Conservation (phyloP, 2,797 vertebrate genomes). For the Calcarius lapponicus region DNA sequence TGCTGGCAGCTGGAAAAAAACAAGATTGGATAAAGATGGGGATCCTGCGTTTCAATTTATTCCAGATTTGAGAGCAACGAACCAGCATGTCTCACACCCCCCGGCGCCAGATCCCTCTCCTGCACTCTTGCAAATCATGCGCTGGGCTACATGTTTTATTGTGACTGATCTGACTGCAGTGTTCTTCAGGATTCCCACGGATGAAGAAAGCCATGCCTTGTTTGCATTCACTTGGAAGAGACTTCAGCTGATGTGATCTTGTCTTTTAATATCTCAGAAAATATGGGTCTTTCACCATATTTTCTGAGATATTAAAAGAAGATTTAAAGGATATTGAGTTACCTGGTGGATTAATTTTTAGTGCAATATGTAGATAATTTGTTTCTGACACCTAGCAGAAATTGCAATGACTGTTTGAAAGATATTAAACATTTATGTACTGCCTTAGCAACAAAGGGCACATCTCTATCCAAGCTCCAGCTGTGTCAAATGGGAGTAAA, state of each 20-base stretch:
- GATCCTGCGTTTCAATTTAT: background rate
- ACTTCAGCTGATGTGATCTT: background rate
- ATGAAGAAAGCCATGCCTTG: background rate
- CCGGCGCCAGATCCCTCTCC: background rate
- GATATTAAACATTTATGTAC: background rate
- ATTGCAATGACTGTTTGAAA: background rate
- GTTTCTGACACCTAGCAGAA: background rate
- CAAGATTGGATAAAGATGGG: rapidly evolving
- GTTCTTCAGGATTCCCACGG: background rate
- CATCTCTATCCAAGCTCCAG: background rate
- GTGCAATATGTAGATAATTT: background rate
- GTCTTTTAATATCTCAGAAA: background rate
- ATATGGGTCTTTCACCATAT: background rate
- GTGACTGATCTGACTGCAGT: background rate
- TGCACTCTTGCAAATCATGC: background rate
- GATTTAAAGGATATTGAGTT: background rate
- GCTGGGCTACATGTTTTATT: background rate
- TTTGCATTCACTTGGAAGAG: background rate
- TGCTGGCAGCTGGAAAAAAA: background rate
- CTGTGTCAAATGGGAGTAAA: background rate
- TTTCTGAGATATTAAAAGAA: background rate
- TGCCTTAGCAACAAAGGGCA: background rate
- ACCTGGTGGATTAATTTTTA: background rate
- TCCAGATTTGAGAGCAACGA: background rate
- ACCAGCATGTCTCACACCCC: rapidly evolving